Base-by-base conservation (phyloP, 2,797 vertebrate species). In the Anguilla marmorata region DNA sequence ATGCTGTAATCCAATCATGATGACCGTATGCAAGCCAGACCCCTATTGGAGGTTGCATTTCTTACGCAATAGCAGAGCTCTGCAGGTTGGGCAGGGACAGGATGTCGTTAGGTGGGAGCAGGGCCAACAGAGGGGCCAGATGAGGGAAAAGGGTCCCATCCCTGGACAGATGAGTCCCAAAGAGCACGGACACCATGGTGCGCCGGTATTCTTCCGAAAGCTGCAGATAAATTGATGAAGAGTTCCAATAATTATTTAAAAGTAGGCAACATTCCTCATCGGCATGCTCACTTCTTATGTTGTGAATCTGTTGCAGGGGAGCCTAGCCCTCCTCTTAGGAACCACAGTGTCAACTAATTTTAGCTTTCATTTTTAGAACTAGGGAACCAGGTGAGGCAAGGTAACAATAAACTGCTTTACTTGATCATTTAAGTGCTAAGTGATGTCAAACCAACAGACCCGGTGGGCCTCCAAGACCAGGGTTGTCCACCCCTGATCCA, bases 161-260 rank as follows among this genome's bases (percentile, higher is more conserved):
- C 19, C 33, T 88, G 0, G 88, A 86, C 90, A 96, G 90, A 48
- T 96, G 95, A 54, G 86, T 94, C 69, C 94, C 93, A 84, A 97
- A 91, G 30, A 96, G 89, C 89, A 95, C 95, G 0, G 95, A 95
- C 87, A 94, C 92, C 95, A 97, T 92, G 88, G 90, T 93, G 74
- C 91, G 92, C 91, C 95, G 87, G 90, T 95, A 96, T 69, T 89
- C 87, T 11, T 93, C 80, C 0, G 93, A 83, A 76, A 96, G 58
- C 96, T 97, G 90, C 45, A 50, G 45, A 74, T 45, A 90, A 90
- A 91, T 16, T 86, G 76, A 50, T 0, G 54, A 74, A 84, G 24
- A 79, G 41, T 54, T 4, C 54, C 30, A 45, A 45, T 37, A 79
- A 50, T 50, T 8, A n/a, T n/a, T 24, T n/a, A 48, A 82, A 33